Percentiles rank a stretch among this genome's conserved stretches.
Evolutionary conservation across 2,797 vertebrate species (phyloP).

Genomic region (Anolis apletophallus): DNA sequence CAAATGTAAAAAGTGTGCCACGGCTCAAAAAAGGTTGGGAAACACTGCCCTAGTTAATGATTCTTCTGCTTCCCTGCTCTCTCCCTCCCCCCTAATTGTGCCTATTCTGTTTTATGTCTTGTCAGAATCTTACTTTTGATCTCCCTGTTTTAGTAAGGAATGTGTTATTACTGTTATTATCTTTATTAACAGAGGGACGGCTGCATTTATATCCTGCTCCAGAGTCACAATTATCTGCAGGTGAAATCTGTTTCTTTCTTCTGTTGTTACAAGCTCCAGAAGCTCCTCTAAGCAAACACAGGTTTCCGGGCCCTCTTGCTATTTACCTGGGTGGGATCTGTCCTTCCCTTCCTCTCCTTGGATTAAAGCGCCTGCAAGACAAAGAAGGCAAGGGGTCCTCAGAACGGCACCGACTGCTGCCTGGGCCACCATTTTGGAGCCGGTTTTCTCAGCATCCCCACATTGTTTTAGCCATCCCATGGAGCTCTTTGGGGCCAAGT

Average conservation of each 20-base stretch:
- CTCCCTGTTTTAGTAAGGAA: no score
- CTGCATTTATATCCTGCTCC: no score
- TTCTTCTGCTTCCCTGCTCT: no score
- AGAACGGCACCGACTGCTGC: fast-evolving
- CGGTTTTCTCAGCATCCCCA: not conserved
- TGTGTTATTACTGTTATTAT: no score
- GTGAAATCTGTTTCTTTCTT: not conserved
- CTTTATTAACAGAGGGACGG: no score
- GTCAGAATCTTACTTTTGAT: no score
- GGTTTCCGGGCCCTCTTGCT: no score
- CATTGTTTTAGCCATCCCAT: not conserved
- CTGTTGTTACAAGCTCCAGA: not conserved
- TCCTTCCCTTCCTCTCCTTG: not conserved
- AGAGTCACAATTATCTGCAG: not conserved
- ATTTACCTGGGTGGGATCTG: not conserved
- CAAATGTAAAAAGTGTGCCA: no score
- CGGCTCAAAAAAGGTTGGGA: no score
- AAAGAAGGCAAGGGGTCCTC: not conserved
- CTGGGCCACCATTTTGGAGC: fast-evolving
- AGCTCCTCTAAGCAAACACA: not conserved
- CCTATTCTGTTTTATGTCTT: no score
- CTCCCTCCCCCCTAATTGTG: no score
- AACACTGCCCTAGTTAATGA: no score
- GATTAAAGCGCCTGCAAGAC: slow-evolving; percentile 2
- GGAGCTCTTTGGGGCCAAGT: not conserved